phyloP scores from a whole-genome alignment of 2,797 vertebrate genomes.

The Acrocephalus scirpaceus region DNA sequence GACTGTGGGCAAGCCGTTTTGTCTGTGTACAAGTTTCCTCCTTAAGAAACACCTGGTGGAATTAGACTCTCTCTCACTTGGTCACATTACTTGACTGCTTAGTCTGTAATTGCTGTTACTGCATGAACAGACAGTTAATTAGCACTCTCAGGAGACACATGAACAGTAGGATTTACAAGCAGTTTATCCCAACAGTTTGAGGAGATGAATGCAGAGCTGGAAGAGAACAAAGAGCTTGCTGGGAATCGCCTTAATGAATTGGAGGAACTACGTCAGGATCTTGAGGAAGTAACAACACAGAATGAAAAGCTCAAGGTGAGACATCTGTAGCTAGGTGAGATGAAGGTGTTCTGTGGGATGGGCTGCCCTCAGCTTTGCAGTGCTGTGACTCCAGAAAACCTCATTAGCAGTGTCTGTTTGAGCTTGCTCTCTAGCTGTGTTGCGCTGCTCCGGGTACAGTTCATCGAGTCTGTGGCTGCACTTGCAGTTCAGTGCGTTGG shows the following conservation, averaged over 20 bases:
- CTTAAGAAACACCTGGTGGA: not conserved
- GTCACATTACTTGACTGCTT: not conserved
- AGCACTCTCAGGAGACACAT: not conserved
- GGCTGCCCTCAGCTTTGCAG: not conserved
- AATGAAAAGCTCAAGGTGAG: conserved; percentile 91
- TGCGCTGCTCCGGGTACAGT: rapidly evolving
- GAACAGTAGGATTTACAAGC: not conserved
- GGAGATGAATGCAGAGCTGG: conserved; percentile 96
- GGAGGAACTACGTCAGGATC: conserved; percentile 92
- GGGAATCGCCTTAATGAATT: conserved; percentile 91
- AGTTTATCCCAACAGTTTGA: conserved; percentile 83
- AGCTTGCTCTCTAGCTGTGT: not conserved
- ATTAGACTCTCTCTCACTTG: not conserved
- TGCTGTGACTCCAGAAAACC: not conserved
- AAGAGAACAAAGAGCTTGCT: conserved; percentile 94
- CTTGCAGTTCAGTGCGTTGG: not conserved
- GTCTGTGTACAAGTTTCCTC: not conserved
- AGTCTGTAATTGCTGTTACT: not conserved
- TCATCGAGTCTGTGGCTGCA: rapidly evolving
- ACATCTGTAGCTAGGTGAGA: not conserved
- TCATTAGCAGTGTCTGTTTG: not conserved
- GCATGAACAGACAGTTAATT: not conserved
- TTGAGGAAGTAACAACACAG: conserved; percentile 88
- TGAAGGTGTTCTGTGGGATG: not conserved
- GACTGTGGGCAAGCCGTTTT: not conserved